phyloP scores from a whole-genome alignment of 2,888 invertebrate species.

The Papilio protenor region DNA sequence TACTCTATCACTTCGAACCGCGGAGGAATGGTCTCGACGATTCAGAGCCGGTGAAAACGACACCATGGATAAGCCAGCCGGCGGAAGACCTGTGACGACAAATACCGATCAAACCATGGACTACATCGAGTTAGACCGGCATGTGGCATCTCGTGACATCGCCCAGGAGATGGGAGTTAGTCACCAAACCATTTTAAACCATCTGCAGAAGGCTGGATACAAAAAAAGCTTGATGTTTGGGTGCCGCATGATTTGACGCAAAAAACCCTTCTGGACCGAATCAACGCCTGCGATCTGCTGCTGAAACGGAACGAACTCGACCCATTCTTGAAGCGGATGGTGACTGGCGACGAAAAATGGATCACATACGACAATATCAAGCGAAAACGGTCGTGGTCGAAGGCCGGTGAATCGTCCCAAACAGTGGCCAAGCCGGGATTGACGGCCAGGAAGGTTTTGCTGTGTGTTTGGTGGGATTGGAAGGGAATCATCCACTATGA shows the following conservation, averaged over 20 bases:
- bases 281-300: slow-evolving; percentile 8
- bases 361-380: slow-evolving; percentile 37
- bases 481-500: slow-evolving; percentile 47
- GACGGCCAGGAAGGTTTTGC: slow-evolving; percentile 41
- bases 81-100: slow-evolving; percentile 9
- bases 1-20: slow-evolving; percentile 17
- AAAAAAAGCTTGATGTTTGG: slow-evolving; percentile 40
- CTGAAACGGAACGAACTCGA: slow-evolving; percentile 32
- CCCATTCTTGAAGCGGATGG: slow-evolving; percentile 39
- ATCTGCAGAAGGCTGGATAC: slow-evolving; percentile 34
- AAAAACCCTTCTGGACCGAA: slow-evolving; percentile 13
- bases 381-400: slow-evolving; percentile 38
- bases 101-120: slow-evolving; percentile 14
- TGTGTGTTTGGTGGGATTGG: slow-evolving; percentile 50
- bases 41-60: slow-evolving; percentile 1
- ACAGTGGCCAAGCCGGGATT: slow-evolving; percentile 24
- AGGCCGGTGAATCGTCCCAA: slow-evolving; percentile 29
- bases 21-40: slow-evolving; percentile 12
- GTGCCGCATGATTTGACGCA: slow-evolving; percentile 39
- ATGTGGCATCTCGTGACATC: slow-evolving; percentile 17
- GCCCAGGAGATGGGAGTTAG: slow-evolving; percentile 28
- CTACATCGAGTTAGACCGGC: slow-evolving; percentile 1
- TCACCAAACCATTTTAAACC: slow-evolving; percentile 19
- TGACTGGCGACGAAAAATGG: slow-evolving; percentile 46
- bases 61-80: neutral